Conservation (phyloP, 2,113 vertebrate species). For the Podarcis cretensis region DNA sequence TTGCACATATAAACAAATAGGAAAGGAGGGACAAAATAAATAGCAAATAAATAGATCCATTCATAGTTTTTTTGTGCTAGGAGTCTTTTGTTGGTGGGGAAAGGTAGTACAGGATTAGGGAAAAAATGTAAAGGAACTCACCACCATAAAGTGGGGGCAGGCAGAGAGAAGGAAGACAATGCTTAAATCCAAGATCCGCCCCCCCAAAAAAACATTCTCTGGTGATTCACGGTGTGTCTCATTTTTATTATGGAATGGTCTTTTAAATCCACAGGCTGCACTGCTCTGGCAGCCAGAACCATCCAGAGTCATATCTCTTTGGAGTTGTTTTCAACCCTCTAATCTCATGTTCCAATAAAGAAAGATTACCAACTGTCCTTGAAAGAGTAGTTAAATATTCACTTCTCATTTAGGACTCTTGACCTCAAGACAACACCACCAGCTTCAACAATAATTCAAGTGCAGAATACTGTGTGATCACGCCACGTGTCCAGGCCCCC, state of each 20-base stretch:
- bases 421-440: conserved; percentile 32
- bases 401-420: conserved; percentile 44
- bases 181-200: background rate
- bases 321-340: background rate
- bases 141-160: no score
- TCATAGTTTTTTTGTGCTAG: no score
- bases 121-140: no score
- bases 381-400: conserved; percentile 56
- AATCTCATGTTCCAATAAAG: conserved; percentile 10
- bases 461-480: conserved; percentile 37
- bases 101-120: no score
- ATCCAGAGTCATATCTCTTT: background rate
- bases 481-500: background rate
- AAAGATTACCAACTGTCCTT: conserved; percentile 35
- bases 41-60: no score
- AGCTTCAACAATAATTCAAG: conserved; percentile 20
- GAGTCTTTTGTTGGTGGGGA: no score
- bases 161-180: background rate
- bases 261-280: background rate
- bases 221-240: background rate
- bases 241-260: background rate
- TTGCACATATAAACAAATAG: no score
- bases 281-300: background rate
- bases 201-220: background rate
- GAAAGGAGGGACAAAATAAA: no score